Evolutionary conservation across 2,113 vertebrate species (phyloP).

Genomic region (Saccopteryx bilineata): DNA sequence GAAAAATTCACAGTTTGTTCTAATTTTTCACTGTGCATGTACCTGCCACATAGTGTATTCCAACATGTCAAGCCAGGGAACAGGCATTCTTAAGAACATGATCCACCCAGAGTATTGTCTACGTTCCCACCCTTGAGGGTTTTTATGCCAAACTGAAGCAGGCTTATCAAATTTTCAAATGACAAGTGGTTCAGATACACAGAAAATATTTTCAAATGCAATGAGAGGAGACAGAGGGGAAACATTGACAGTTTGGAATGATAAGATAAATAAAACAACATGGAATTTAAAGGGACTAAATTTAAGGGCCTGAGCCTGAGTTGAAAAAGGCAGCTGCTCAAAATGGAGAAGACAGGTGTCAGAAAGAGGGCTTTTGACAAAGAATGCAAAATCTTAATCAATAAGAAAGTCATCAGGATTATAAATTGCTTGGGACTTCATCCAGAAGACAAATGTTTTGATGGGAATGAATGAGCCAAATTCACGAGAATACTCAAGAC

Average conservation of each 20-base stretch:
- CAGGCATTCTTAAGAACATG: neutral
- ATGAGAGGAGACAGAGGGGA: neutral
- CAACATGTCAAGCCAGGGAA: neutral
- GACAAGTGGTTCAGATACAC: neutral
- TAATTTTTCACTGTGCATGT: neutral
- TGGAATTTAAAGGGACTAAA: constrained; percentile 13
- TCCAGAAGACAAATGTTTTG: neutral
- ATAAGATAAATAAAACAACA: neutral
- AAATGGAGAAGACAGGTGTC: neutral
- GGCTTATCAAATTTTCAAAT: constrained; percentile 43
- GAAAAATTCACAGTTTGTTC: neutral
- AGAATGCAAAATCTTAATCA: neutral
- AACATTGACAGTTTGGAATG: neutral
- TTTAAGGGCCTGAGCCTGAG: neutral
- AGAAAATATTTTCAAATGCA: neutral
- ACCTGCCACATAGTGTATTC: neutral
- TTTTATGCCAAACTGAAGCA: neutral
- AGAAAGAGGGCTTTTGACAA: neutral
- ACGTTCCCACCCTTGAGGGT: neutral
- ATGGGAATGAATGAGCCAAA: neutral
- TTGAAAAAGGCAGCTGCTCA: neutral
- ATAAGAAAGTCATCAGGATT: neutral
- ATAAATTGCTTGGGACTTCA: neutral
- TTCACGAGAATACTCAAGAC: neutral
- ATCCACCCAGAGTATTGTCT: neutral